Evolutionary conservation across 2,888 invertebrate genomes (phyloP).

Genomic region (Chirona hameri): DNA sequence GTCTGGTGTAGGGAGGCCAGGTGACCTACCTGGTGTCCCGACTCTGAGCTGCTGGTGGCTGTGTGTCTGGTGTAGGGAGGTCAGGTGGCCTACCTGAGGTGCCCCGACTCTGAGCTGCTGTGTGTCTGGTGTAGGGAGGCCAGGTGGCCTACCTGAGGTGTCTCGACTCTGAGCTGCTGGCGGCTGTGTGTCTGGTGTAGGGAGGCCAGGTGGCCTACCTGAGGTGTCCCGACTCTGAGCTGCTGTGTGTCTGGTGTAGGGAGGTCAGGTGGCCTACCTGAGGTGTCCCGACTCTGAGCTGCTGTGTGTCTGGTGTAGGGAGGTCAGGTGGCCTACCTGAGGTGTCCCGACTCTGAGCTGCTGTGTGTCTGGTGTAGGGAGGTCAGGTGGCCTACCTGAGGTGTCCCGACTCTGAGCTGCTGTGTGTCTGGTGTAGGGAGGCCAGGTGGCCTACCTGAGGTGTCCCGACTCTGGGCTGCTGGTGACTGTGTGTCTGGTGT

Average conservation of each 20-base stretch:
- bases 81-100: neutral
- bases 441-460: neutral
- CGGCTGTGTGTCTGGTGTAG: slow-evolving; percentile 23
- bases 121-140: too few relatives aligned
- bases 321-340: neutral
- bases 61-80: slow-evolving; percentile 2
- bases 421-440: too few relatives aligned
- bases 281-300: slow-evolving; percentile 25
- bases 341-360: neutral
- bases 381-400: neutral
- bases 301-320: too few relatives aligned
- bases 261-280: neutral
- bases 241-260: too few relatives aligned
- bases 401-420: slow-evolving; percentile 26
- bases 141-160: neutral
- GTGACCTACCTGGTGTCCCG: neutral
- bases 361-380: too few relatives aligned
- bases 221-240: neutral
- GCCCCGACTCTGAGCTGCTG: neutral
- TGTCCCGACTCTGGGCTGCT: neutral
- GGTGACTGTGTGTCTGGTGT: too few relatives aligned
- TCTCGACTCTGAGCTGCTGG: slow-evolving; percentile 22
- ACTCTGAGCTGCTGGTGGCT: slow-evolving; percentile 26
- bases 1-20: too few relatives aligned
- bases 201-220: neutral